Evolutionary conservation across 92 coral and sea anemone genomes (phyloP), one percentile per base, ranked within the genome.

Genomic region (Palythoa grandis): DNA sequence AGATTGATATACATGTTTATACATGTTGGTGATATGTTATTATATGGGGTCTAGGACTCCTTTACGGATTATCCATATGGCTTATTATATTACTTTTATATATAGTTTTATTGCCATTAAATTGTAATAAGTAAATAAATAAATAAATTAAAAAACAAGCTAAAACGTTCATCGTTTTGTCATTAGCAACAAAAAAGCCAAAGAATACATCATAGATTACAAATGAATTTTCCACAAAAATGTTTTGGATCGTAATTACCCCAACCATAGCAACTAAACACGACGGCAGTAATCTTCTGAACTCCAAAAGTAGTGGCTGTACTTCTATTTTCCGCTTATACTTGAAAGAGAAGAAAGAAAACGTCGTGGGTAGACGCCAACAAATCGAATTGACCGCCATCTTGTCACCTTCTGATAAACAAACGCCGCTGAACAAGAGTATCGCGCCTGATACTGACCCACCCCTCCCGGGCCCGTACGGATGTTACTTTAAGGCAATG

Each of bases 321-420:
- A 94, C 87, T 24, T 82, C 88, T 14, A 92, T 83, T 61, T 87
- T 92, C 20, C 92, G 82, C 76, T 94, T 88, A 23, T 86, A 83
- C 72, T 89, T 88, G 20, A 78, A 78, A 53, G 98, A 94, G 76
- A 85, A 92, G 83, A 92, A 90, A 40, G 93, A 89, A 78, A 90
- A 94, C 71, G 89, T 94, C 5, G 93, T 75, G 9, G 98, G 95
- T 79, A 94, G 57, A 79, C 83, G 82, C 95, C 95, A 94, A 66
- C 90, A 94, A 92, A 94, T 94, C 91, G 98, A 94, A 91, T 94
- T 94, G 82, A 86, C 98, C 98, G 98, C 98, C 98, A 94, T 94
- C 80, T 94, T 94, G 93, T 10, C 82, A 76, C 73, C 74, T 57
- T 1, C 73, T 22, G 17, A 66, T 72, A 92, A 89, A 92, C 95